These are phyloP conservation scores for Dasyornis broadbenti DNA, from an alignment of 2,113 vertebrate species.

Conservation along the genomic window DNA sequence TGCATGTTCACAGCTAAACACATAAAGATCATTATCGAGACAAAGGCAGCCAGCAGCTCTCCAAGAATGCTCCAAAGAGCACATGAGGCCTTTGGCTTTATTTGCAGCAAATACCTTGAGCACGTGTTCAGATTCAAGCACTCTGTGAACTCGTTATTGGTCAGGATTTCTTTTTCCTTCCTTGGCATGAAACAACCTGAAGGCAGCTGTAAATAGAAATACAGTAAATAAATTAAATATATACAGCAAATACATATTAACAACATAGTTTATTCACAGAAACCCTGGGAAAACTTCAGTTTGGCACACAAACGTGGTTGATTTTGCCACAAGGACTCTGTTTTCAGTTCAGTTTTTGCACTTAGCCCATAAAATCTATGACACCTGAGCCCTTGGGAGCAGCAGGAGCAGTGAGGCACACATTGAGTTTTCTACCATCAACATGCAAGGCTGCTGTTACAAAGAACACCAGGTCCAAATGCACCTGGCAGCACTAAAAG, in stretches of 20 bases:
- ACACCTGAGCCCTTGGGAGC: background rate
- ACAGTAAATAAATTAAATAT: background rate
- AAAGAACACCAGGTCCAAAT: rapidly evolving
- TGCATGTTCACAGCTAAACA: background rate
- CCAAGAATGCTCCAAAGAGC: background rate
- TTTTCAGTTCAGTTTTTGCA: background rate
- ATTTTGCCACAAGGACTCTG: background rate
- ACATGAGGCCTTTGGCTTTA: background rate
- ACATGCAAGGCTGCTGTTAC: rapidly evolving
- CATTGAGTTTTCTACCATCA: background rate
- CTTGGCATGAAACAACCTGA: background rate
- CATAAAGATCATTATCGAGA: background rate
- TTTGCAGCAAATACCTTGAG: background rate
- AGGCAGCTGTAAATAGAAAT: background rate
- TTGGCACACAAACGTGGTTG: background rate
- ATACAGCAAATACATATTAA: background rate
- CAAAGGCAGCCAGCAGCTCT: background rate
- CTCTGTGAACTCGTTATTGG: background rate
- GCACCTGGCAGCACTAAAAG: background rate
- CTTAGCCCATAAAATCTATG: background rate
- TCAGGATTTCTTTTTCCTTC: background rate
- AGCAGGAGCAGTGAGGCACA: background rate
- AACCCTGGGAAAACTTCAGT: rapidly evolving
- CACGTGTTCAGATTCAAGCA: background rate
- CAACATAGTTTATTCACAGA: background rate